Conservation (phyloP, 2,113 vertebrate genomes). For the Urocolius indicus region DNA sequence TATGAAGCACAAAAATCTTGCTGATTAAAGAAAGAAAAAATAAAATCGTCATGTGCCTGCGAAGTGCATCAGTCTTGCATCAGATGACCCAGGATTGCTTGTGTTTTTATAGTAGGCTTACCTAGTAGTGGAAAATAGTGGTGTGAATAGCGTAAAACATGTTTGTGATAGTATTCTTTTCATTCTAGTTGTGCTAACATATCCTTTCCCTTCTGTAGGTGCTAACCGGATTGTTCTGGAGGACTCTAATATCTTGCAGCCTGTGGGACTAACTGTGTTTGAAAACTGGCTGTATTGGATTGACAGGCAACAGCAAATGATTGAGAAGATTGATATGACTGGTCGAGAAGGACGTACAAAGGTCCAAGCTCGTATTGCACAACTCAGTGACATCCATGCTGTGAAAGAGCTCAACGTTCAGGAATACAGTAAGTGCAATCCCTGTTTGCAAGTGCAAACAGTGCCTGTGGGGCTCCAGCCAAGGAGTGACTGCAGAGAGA, state of each 20-base stretch:
- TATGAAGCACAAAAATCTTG: not conserved
- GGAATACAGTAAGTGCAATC: conserved; percentile 89
- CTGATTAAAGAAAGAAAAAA: not conserved
- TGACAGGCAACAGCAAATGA: conserved; percentile 98
- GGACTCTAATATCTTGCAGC: conserved; percentile 96
- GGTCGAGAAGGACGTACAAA: conserved; percentile 93
- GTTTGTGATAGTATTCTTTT: not conserved
- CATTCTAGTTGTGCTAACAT: not conserved
- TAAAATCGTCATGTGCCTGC: not conserved
- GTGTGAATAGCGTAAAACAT: not conserved
- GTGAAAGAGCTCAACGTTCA: conserved; percentile 90
- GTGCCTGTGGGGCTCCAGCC: not conserved
- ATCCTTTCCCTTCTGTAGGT: conserved; percentile 73
- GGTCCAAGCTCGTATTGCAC: conserved; percentile 94
- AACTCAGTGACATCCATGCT: conserved; percentile 95
- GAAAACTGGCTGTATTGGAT: conserved; percentile 98
- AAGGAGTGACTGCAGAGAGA: not conserved
- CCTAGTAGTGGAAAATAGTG: not conserved
- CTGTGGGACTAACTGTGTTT: conserved; percentile 93
- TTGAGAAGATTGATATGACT: conserved; percentile 94
- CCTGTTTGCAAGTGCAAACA: not conserved
- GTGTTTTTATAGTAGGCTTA: not conserved
- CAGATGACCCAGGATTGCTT: not conserved
- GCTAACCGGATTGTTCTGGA: conserved; percentile 94
- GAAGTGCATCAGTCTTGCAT: not conserved